phyloP scores from a whole-genome alignment of 2,888 invertebrate genomes.

The Trachelus stipa region DNA sequence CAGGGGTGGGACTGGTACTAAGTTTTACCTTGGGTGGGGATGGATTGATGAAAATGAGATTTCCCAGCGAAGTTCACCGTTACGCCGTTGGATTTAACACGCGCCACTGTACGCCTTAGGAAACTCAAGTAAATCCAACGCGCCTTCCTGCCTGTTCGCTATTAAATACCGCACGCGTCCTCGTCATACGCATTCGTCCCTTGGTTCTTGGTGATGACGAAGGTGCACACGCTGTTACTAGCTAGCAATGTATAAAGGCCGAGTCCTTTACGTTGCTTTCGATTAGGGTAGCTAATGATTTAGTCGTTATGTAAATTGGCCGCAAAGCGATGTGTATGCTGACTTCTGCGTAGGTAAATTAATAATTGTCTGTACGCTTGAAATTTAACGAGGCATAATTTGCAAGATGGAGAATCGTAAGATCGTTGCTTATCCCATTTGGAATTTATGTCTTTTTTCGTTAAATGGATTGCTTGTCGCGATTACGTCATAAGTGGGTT shows the following conservation, averaged over 20 bases:
- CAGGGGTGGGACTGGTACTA: background rate
- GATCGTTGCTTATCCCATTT: background rate
- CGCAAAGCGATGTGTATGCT: background rate
- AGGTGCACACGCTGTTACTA: no score
- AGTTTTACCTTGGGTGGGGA: constrained; percentile 16
- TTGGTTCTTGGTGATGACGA: background rate
- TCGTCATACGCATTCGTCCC: constrained; percentile 11
- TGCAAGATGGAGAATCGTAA: background rate
- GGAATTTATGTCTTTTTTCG: background rate
- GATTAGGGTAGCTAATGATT: background rate
- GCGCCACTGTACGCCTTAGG: background rate
- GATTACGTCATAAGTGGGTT: background rate
- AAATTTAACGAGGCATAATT: background rate
- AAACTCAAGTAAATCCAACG: constrained; percentile 34
- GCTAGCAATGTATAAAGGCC: no score
- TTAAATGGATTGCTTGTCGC: no score
- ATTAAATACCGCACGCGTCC: constrained; percentile 34
- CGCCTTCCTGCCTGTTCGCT: constrained; percentile 22
- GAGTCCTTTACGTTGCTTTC: background rate
- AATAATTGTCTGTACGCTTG: background rate
- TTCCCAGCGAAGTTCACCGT: constrained; percentile 16
- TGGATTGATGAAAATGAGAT: constrained; percentile 35
- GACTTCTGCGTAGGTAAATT: background rate
- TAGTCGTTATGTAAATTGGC: background rate
- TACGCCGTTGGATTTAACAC: background rate